Evolutionary conservation across 1,140 invertebrate species (phyloP), one percentile per base, ranked within the genome.

Genomic region (Dryas iulia): DNA sequence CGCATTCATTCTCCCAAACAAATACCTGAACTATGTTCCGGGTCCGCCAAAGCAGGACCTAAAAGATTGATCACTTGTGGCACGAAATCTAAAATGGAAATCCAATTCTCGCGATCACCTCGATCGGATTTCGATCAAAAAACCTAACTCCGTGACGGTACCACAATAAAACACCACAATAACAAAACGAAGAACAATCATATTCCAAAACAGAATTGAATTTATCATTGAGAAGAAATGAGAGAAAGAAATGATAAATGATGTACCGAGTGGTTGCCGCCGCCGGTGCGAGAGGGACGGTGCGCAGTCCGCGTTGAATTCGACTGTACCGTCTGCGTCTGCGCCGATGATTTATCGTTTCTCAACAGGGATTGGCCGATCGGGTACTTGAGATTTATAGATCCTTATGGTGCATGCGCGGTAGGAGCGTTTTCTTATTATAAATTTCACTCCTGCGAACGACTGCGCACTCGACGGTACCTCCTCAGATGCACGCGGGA

Each of bases 131-230:
- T 79, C 84, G 84, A 89, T 89, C 83, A 89, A 90, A 90, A 89
- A 91, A 86, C 80, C 73, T 72, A 81, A 86, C 76, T 79, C 87
- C 87, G 84, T 90, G 86, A 91, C 87, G 87, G 81, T 84, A 77
- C 77, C 77, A 89, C 82, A 89, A 89, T 89, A 89, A 87, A 89
- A 88, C 86, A 85, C 73, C 76, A 84, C 81, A 87, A 86, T 76
- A 87, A 91, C 84, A 91, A 90, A 91, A 88, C 87, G 78, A 87
- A 72, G 82, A 87, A 91, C 89, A 89, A 91, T 91, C 87, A 91
- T 90, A 90, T 87, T 83, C 87, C 66, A 85, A 89, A 89, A 87
- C 84, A 91, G 89, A 90, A 91, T 91, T 91, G 89, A 91, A 91
- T 91, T 90, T 90, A 91, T 91, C 86, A 91, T 88, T 90, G 86